These are phyloP conservation scores for Lutjanus campechanus DNA, from an alignment of 2,797 vertebrate species.

Conservation along the genomic window DNA sequence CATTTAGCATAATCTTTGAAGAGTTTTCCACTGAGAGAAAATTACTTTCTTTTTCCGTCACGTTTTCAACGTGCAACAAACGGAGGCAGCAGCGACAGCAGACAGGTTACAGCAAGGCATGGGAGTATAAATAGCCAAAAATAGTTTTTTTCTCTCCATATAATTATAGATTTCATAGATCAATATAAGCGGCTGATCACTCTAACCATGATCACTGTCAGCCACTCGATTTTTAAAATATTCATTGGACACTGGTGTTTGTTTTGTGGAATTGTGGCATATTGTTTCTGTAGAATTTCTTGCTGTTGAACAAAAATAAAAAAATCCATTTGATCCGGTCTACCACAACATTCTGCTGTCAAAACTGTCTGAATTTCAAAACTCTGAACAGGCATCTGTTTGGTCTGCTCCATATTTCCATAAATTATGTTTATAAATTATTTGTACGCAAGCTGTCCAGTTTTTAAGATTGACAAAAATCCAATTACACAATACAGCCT, in stretches of 20 bases:
- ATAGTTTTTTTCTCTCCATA: no score
- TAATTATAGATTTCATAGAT: no score
- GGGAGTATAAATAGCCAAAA: no score
- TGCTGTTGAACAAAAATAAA: slow-evolving; percentile 9
- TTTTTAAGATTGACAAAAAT: slow-evolving; percentile 7
- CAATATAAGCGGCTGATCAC: no score
- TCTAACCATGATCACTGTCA: no score
- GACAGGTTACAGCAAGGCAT: no score
- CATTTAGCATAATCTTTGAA: no score
- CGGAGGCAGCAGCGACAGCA: no score
- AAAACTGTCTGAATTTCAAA: slow-evolving; percentile 18
- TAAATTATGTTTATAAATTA: slow-evolving; percentile 24
- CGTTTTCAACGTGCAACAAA: no score
- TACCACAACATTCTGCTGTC: neutral
- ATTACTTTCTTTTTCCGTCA: no score
- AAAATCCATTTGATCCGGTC: slow-evolving; percentile 8
- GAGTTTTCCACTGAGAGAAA: no score
- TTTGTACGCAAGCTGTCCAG: slow-evolving; percentile 5
- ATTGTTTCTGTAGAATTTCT: neutral
- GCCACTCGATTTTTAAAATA: neutral
- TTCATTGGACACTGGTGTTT: neutral
- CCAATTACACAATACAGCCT: neutral
- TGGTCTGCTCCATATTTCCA: slow-evolving; percentile 16
- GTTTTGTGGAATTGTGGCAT: neutral
- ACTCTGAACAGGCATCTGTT: slow-evolving; percentile 13